Percentiles rank a stretch among this genome's conserved stretches.
These are phyloP conservation scores for Lytechinus pictus DNA, from an alignment of 35 echinoderm and acorn worm genomes.

Conservation along the genomic window DNA sequence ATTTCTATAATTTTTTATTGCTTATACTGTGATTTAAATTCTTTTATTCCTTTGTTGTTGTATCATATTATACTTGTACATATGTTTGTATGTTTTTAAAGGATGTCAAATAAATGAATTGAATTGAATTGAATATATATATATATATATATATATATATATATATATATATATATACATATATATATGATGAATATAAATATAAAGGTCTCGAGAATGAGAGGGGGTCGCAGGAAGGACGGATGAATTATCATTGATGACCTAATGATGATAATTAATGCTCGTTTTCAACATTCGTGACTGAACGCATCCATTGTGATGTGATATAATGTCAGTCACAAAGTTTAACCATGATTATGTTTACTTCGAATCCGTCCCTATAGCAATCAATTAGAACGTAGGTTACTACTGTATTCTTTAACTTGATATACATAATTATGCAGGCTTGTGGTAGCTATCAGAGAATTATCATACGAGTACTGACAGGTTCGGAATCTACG, in stretches of 20 bases:
- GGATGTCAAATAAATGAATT: too few relatives aligned
- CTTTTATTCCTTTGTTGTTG: too few relatives aligned
- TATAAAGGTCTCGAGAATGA: not conserved
- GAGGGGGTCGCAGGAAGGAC: not conserved
- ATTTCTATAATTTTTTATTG: too few relatives aligned
- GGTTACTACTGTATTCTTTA: not conserved
- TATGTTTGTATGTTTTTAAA: too few relatives aligned
- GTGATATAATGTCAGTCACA: not conserved
- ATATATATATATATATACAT: too few relatives aligned
- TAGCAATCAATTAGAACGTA: not conserved
- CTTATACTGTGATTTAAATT: too few relatives aligned
- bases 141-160: too few relatives aligned
- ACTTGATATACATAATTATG: not conserved
- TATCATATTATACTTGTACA: too few relatives aligned
- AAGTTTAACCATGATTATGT: not conserved
- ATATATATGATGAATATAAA: too few relatives aligned
- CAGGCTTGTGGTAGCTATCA: not conserved
- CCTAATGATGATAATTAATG: not conserved
- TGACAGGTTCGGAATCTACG: not conserved
- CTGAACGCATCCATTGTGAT: not conserved
- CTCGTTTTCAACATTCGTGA: not conserved
- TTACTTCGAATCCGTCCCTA: not conserved
- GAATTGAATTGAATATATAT: too few relatives aligned
- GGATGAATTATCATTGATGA: not conserved
- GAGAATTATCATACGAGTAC: not conserved